phyloP scores from a whole-genome alignment of 2,113 vertebrate genomes.

The Cyphomyrus discorhynchus region DNA sequence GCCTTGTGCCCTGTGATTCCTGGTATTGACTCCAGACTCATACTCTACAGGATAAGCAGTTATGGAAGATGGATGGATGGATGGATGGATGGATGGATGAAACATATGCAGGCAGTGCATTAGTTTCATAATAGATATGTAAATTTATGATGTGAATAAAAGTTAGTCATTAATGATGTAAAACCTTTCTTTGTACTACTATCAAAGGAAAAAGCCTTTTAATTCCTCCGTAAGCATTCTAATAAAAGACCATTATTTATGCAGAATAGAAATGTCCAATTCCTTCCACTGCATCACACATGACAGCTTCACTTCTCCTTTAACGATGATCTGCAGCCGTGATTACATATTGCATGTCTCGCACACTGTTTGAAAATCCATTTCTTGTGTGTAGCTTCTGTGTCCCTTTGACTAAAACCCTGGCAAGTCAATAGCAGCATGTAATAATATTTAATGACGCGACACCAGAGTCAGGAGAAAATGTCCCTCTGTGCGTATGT shows the following conservation, averaged over 20 bases:
- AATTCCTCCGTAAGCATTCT: not conserved
- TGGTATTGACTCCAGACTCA: not conserved
- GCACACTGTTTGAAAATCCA: not conserved
- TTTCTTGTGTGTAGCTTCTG: not conserved
- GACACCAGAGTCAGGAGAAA: not conserved
- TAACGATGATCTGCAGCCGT: not conserved
- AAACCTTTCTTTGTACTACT: not conserved
- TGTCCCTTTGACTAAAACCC: not conserved
- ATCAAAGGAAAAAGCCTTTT: not conserved
- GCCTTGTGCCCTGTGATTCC: not conserved
- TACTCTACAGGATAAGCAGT: not conserved
- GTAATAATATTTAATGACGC: not conserved
- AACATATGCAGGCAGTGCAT: not conserved
- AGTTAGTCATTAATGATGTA: not conserved
- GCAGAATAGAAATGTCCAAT: not conserved
- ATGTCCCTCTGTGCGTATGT: not conserved
- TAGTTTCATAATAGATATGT: not conserved
- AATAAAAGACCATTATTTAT: constrained; percentile 5
- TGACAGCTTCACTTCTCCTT: not conserved
- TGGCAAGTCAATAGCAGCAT: not conserved
- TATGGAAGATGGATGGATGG: not conserved
- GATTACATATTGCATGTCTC: not conserved
- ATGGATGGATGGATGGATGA: not conserved
- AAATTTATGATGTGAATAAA: not conserved
- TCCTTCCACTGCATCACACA: not conserved